Percentiles rank a stretch among this genome's conserved stretches.
Conservation (phyloP, 2,888 invertebrate genomes). For the Chesias legatella region DNA sequence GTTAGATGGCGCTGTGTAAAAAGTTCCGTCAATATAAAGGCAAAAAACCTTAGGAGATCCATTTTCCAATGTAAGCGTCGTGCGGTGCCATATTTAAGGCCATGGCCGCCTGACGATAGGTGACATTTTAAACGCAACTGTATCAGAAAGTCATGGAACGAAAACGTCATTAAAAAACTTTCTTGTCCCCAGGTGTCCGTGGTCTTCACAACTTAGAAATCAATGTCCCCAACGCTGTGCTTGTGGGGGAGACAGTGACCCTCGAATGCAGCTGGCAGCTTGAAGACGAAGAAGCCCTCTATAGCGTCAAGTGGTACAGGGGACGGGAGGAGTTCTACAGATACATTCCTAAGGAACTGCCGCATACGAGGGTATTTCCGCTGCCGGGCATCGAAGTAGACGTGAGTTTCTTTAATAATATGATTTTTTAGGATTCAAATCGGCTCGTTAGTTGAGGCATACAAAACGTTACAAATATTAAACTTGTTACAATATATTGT, state of each 20-base stretch:
- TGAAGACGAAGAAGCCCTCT: conserved; percentile 85
- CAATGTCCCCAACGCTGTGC: conserved; percentile 85
- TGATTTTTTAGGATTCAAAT: no score
- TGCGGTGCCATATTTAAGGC: no score
- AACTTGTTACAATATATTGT: no score
- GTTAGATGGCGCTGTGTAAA: no score
- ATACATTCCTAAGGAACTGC: conserved; percentile 89
- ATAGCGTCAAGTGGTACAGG: conserved; percentile 91
- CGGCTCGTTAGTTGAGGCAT: no score
- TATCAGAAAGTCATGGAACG: no score
- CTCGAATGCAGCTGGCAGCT: conserved; percentile 88
- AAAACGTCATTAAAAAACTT: not conserved
- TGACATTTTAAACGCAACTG: no score
- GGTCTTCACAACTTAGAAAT: conserved; percentile 85
- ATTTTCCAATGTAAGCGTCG: no score
- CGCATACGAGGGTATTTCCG: conserved; percentile 86
- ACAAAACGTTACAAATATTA: no score
- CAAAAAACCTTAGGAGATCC: no score
- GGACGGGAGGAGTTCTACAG: conserved; percentile 88
- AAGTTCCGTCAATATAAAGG: no score
- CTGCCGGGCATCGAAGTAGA: conserved; percentile 85
- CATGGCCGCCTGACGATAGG: no score
- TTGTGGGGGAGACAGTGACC: conserved; percentile 86
- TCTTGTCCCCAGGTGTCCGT: conserved; percentile 68
- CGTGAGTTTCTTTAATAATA: conserved; percentile 77